Evolutionary conservation across 2,113 vertebrate genomes (phyloP).

Genomic region (Ariopsis seemanni): DNA sequence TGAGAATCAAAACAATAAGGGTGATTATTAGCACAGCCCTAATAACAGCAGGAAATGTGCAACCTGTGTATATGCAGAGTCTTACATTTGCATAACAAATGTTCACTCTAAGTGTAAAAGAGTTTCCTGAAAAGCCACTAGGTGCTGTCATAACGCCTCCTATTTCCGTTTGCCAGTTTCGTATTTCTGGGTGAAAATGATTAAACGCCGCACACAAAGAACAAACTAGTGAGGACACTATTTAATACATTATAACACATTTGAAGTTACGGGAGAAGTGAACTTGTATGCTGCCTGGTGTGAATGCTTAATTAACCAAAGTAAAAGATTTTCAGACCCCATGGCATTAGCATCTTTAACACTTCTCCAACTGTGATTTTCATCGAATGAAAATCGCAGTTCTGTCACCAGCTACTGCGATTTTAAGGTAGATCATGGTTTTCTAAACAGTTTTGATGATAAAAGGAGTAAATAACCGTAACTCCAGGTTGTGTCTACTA

Average conservation of each 20-base stretch:
- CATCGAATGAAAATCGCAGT: neutral
- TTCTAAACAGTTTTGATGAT: neutral
- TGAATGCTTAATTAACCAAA: neutral
- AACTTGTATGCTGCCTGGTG: neutral
- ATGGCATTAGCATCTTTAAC: neutral
- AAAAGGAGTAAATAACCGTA: neutral
- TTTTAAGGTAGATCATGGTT: neutral
- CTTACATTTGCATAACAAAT: neutral
- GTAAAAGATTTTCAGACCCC: neutral
- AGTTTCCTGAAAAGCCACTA: neutral
- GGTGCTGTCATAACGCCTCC: neutral
- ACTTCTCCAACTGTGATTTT: neutral
- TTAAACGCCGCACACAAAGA: neutral
- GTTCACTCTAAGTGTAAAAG: neutral
- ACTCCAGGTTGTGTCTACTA: neutral
- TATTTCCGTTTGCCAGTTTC: neutral
- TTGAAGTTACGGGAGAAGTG: neutral
- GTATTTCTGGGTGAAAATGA: neutral
- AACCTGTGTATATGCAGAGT: neutral
- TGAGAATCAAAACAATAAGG: neutral
- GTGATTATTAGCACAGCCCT: constrained; percentile 1
- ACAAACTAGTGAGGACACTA: neutral
- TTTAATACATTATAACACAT: neutral
- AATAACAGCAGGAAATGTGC: neutral
- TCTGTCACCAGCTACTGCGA: neutral